Conservation (phyloP, 2,888 invertebrate species). For the Patella pellucida region DNA sequence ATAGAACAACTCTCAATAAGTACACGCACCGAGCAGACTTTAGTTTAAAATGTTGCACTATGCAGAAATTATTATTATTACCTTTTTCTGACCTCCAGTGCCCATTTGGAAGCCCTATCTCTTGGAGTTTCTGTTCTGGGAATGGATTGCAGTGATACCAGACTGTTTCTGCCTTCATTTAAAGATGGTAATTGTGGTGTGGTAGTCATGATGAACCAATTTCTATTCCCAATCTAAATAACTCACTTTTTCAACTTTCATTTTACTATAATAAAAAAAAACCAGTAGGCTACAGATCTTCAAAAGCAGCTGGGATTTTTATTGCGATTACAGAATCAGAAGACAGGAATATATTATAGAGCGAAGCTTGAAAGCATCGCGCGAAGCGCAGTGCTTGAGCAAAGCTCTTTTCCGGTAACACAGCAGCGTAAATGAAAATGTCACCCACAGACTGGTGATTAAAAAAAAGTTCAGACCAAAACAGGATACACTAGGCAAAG, state of each 20-base stretch:
- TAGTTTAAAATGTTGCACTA: too few relatives aligned
- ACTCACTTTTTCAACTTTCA: conserved; percentile 33
- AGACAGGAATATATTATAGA: not conserved
- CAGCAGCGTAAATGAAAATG: too few relatives aligned
- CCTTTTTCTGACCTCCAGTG: conserved; percentile 53
- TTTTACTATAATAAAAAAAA: not conserved
- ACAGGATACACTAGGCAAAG: too few relatives aligned
- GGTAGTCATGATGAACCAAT: conserved; percentile 36
- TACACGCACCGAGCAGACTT: too few relatives aligned
- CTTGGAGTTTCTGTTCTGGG: conserved; percentile 44
- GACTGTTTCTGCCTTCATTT: conserved; percentile 50
- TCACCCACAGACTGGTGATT: too few relatives aligned
- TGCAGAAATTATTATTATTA: conserved; percentile 22
- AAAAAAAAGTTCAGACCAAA: too few relatives aligned
- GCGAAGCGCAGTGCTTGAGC: too few relatives aligned
- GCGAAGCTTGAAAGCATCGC: too few relatives aligned
- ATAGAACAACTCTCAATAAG: too few relatives aligned
- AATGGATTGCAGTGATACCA: conserved; percentile 51
- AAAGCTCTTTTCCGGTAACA: too few relatives aligned
- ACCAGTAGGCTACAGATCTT: too few relatives aligned
- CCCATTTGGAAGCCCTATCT: conserved; percentile 57
- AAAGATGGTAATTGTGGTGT: conserved; percentile 52
- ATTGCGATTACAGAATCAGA: too few relatives aligned
- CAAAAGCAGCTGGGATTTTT: not conserved
- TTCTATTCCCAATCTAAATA: conserved; percentile 39